phyloP scores from a whole-genome alignment of 2,797 vertebrate genomes.

The Pelodytes ibericus region DNA sequence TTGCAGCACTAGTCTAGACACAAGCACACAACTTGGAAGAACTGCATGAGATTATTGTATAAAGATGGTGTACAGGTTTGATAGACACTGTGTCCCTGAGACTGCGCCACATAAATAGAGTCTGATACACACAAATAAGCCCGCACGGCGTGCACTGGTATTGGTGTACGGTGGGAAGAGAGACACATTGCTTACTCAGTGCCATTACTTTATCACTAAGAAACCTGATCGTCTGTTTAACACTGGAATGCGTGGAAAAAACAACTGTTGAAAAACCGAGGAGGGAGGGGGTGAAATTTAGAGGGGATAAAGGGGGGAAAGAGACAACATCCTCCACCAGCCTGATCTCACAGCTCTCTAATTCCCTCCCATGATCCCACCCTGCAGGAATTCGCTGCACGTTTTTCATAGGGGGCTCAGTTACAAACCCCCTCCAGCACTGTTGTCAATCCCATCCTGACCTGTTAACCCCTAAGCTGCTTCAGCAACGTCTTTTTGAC shows the following conservation, averaged over 20 bases:
- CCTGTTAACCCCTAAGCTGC: slow-evolving; percentile 23
- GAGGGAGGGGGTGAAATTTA: slow-evolving; percentile 37
- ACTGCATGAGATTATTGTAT: no score
- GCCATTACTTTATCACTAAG: slow-evolving; percentile 62
- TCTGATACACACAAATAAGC: no score
- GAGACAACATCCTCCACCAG: slow-evolving; percentile 31
- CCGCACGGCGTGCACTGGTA: no score
- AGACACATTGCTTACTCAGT: slow-evolving; percentile 27
- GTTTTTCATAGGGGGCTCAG: not conserved
- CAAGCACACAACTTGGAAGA: no score
- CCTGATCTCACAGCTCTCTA: slow-evolving; percentile 59
- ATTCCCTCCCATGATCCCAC: slow-evolving; percentile 66
- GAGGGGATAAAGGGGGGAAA: slow-evolving; percentile 40
- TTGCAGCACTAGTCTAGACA: no score
- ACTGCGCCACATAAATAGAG: no score
- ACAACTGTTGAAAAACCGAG: slow-evolving; percentile 69
- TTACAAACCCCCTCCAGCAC: slow-evolving; percentile 21
- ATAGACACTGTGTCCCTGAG: no score
- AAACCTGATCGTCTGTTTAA: slow-evolving; percentile 68
- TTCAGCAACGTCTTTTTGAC: no score
- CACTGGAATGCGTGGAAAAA: slow-evolving; percentile 73
- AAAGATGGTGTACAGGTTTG: no score
- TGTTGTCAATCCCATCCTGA: slow-evolving; percentile 6
- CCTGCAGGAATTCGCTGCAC: slow-evolving; percentile 59
- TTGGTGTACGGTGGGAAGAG: slow-evolving; percentile 11